Conservation (phyloP, 2,113 vertebrate genomes). For the Aepyceros melampus region DNA sequence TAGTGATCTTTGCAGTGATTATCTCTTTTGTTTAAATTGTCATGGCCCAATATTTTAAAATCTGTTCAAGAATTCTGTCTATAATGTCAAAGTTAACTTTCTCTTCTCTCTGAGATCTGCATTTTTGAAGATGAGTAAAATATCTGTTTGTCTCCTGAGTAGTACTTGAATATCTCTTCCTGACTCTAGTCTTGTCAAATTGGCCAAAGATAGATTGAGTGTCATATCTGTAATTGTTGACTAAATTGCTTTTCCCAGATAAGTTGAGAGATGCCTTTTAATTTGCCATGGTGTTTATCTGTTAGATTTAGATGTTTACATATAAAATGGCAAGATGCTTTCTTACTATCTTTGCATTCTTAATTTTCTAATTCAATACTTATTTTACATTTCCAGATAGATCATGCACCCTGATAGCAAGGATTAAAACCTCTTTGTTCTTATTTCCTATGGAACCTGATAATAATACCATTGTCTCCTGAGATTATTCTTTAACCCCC, state of each 20-base stretch:
- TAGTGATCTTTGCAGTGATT: neutral
- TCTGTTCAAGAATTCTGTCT: neutral
- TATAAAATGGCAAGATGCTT: neutral
- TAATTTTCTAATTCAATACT: neutral
- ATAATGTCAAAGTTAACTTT: neutral
- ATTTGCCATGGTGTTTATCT: neutral
- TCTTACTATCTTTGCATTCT: neutral
- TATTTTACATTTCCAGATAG: neutral
- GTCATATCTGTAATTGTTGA: neutral
- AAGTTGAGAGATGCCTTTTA: neutral
- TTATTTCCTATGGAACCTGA: neutral
- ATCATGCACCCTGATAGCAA: neutral
- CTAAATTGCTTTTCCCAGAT: neutral
- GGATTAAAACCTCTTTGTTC: neutral
- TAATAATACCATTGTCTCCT: neutral
- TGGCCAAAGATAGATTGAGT: neutral
- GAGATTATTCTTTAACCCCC: neutral
- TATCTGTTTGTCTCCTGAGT: neutral
- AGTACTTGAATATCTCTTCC: neutral
- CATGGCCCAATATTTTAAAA: neutral
- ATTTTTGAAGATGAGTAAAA: neutral
- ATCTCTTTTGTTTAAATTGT: neutral
- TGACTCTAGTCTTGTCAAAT: neutral
- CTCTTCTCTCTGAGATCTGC: neutral
- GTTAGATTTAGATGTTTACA: neutral